Evolutionary conservation across 92 coral and sea anemone species (phyloP), one percentile per base, ranked within the genome.

Genomic region (Heliopora coerulea): DNA sequence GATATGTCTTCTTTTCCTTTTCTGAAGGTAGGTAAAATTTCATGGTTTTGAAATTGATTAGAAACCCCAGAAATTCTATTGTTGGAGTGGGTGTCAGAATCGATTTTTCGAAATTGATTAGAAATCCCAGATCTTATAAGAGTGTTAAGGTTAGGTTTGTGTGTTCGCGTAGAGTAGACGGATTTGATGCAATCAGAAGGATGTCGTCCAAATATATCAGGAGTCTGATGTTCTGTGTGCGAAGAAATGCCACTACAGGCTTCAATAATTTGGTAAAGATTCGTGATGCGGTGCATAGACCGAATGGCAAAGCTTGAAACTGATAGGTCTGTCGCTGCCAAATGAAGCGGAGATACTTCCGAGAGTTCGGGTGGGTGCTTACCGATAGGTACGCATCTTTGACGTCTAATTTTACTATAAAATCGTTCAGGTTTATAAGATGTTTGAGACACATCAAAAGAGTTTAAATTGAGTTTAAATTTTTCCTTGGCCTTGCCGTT

Each of bases 351-450:
- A 84, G 84, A 64, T 70, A 84, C 68, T 50, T 78, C 59, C 63
- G 88, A 5, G 88, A 79, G 5, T 49, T 19, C 26, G 69, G 58
- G 64, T 74, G 84, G 58, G 80, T 66, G 1, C 44, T 30, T 20
- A 79, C 88, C 0, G 86, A 56, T 29, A 83, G 79, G 35, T 83
- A 83, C 10, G 82, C 77, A 59, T 82, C 86, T 54, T 84, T 66
- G 58, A 74, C 54, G 60, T 85, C 85, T 62, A 75, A 34, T 52
- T 75, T 80, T 67, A 80, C 78, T 79, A 85, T 80, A 56, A 32
- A 85, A 54, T 85, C 82, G 68, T 83, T 73, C 75, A 57, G 57
- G 21, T 42, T 68, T 9, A 85, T 65, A 44, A 81, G 75, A 40
- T 78, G 82, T 60, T 81, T 85, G 40, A 72, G 11, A 48, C 74